Conservation (phyloP, 2,113 vertebrate genomes). For the Beaufortia kweichowensis region DNA sequence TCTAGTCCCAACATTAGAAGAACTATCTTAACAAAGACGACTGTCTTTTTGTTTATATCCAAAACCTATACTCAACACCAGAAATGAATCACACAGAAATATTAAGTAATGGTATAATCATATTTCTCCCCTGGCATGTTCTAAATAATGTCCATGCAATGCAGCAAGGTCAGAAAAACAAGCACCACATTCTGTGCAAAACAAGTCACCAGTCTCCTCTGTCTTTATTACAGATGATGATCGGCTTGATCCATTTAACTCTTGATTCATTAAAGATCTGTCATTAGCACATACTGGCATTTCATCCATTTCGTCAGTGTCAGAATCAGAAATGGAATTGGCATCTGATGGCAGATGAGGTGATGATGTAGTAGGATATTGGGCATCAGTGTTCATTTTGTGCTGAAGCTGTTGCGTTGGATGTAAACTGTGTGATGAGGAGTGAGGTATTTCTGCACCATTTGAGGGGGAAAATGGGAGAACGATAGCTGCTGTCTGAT, state of each 20-base stretch:
- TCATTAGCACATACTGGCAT: background rate
- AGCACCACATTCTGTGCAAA: constrained; percentile 69
- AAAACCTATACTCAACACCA: background rate
- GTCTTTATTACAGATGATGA: constrained; percentile 13
- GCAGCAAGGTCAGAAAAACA: constrained; percentile 64
- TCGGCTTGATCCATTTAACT: background rate
- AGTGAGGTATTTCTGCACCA: background rate
- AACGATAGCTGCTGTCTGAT: constrained; percentile 6
- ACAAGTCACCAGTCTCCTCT: constrained; percentile 47
- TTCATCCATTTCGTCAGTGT: background rate
- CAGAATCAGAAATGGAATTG: background rate
- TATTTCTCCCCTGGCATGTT: constrained; percentile 74
- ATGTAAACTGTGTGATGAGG: background rate
- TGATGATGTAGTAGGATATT: background rate
- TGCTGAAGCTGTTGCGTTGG: constrained; percentile 12
- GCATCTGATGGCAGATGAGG: background rate
- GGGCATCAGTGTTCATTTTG: background rate
- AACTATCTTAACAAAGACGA: background rate
- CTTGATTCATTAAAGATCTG: background rate
- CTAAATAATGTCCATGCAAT: constrained; percentile 75
- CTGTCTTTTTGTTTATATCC: background rate
- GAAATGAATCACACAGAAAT: background rate
- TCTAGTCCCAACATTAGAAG: background rate
- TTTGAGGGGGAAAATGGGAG: background rate
- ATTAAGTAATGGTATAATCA: constrained; percentile 39